A percentile compares a stretch with the other conserved stretches of the same genome.
Conservation (phyloP, 2,888 invertebrate species). For the Exocentrus adspersus region DNA sequence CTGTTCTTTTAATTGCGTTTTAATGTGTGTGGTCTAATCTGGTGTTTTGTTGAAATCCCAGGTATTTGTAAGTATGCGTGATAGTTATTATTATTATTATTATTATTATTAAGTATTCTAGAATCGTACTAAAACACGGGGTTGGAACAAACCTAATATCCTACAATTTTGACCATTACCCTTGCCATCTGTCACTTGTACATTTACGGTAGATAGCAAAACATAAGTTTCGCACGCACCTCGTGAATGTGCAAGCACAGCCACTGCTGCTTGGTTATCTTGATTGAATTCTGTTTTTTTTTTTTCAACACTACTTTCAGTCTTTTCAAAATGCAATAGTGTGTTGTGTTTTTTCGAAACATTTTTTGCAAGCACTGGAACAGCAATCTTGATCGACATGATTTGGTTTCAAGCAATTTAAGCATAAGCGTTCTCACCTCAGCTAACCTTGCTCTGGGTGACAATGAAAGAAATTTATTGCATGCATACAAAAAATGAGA, state of each 20-base stretch:
- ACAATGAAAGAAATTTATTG: slow-evolving; percentile 21
- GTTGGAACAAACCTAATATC: too few relatives aligned
- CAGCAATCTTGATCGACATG: slow-evolving; percentile 21
- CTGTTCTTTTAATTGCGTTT: too few relatives aligned
- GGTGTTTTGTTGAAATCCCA: too few relatives aligned
- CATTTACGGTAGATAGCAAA: slow-evolving; percentile 27
- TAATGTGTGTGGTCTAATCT: too few relatives aligned
- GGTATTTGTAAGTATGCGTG: too few relatives aligned
- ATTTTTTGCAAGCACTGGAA: slow-evolving; percentile 3
- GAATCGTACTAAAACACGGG: too few relatives aligned
- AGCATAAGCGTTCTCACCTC: slow-evolving; percentile 23
- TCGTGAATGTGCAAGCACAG: neutral
- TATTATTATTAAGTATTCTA: too few relatives aligned
- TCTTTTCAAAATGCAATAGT: neutral
- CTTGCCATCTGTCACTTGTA: slow-evolving; percentile 2
- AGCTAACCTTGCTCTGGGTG: slow-evolving; percentile 11
- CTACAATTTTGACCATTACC: slow-evolving; percentile 5
- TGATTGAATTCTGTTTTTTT: neutral
- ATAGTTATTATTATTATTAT: too few relatives aligned
- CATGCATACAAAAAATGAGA: slow-evolving; percentile 22
- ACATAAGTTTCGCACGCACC: neutral
- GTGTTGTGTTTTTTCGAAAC: neutral
- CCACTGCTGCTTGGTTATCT: neutral
- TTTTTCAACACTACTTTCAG: neutral
- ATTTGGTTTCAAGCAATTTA: slow-evolving; percentile 27